Conservation (phyloP, 2,888 invertebrate species). For the Athalia rosae region DNA sequence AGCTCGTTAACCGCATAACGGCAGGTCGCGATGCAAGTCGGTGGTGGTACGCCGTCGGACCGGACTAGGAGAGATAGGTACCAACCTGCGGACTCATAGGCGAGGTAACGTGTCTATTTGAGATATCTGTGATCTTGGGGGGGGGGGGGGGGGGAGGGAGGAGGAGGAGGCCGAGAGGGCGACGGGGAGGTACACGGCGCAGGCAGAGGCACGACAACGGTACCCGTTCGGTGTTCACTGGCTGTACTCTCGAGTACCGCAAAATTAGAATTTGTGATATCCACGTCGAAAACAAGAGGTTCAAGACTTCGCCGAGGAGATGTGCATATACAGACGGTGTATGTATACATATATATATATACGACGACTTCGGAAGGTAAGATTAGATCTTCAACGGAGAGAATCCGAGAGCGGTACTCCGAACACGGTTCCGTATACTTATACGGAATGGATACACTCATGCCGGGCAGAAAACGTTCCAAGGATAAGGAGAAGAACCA, state of each 20-base stretch:
- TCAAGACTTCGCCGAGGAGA: slow-evolving; percentile 35
- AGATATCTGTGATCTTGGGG: slow-evolving; percentile 65
- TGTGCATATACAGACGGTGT: slow-evolving; percentile 30
- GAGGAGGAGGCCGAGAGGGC: slow-evolving; percentile 41
- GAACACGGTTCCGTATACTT: slow-evolving; percentile 20
- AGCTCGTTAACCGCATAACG: slow-evolving; percentile 74
- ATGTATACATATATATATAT: too few relatives aligned
- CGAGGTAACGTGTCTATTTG: slow-evolving; percentile 68
- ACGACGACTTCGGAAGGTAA: slow-evolving; percentile 27
- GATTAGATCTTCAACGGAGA: slow-evolving; percentile 35
- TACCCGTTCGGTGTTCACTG: slow-evolving; percentile 13
- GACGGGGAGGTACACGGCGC: slow-evolving; percentile 50
- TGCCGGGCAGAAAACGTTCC: not conserved
- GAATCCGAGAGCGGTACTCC: slow-evolving; percentile 25
- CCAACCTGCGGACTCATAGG: slow-evolving; percentile 44
- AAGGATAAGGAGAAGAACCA: slow-evolving; percentile 1
- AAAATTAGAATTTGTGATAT: slow-evolving; percentile 45
- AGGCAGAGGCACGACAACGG: slow-evolving; percentile 44
- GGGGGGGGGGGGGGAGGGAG: slow-evolving; percentile 43
- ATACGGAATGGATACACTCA: too few relatives aligned
- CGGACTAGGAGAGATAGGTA: slow-evolving; percentile 40
- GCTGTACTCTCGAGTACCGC: slow-evolving; percentile 29
- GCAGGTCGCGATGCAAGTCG: slow-evolving; percentile 67
- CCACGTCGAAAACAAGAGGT: slow-evolving; percentile 45
- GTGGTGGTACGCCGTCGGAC: slow-evolving; percentile 40